These are phyloP conservation scores for Megalopta genalis DNA, from an alignment of 1,140 invertebrate genomes.

Conservation along the genomic window DNA sequence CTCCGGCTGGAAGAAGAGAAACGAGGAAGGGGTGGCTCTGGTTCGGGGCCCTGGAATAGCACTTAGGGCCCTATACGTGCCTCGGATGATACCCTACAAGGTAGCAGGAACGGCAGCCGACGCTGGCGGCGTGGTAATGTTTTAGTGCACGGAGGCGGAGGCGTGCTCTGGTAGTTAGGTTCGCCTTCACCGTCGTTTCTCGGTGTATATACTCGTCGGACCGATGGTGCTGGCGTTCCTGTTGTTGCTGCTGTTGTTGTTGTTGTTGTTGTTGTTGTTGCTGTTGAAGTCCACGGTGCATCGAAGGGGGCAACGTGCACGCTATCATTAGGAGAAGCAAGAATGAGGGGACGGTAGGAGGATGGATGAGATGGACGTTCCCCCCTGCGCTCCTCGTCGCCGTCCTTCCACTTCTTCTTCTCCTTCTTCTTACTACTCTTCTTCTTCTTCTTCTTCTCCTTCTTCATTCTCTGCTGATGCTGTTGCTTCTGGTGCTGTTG, in stretches of 20 bases:
- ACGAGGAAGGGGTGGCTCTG: slow-evolving; percentile 47
- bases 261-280: slow-evolving; percentile 31
- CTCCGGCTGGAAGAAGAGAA: slow-evolving; percentile 30
- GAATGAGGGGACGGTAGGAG: slow-evolving; percentile 64
- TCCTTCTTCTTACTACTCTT: slow-evolving; percentile 10
- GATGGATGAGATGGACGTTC: slow-evolving; percentile 66
- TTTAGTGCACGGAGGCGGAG: slow-evolving; percentile 66
- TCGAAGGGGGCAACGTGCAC: slow-evolving; percentile 60
- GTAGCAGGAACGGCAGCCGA: slow-evolving; percentile 59
- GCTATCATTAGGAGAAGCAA: slow-evolving; percentile 75
- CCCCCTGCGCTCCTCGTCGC: slow-evolving; percentile 11
- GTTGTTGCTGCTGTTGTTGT: slow-evolving; percentile 3
- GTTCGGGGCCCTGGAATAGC: slow-evolving; percentile 64
- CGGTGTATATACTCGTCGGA: slow-evolving; percentile 37
- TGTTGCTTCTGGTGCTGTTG: slow-evolving; percentile 23
- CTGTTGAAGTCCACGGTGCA: slow-evolving; percentile 53
- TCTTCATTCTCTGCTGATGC: slow-evolving; percentile 11
- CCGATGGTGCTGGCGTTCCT: slow-evolving; percentile 27
- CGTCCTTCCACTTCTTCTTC: slow-evolving; percentile 11
- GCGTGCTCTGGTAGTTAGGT: slow-evolving; percentile 68
- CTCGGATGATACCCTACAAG: slow-evolving; percentile 70
- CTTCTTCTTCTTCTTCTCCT: slow-evolving; percentile 24
- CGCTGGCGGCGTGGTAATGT: slow-evolving; percentile 67
- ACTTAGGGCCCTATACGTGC: slow-evolving; percentile 70
- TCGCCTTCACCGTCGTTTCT: slow-evolving; percentile 57